Base-by-base conservation (phyloP, 2,888 invertebrate species). In the Adelognathus sp. region DNA sequence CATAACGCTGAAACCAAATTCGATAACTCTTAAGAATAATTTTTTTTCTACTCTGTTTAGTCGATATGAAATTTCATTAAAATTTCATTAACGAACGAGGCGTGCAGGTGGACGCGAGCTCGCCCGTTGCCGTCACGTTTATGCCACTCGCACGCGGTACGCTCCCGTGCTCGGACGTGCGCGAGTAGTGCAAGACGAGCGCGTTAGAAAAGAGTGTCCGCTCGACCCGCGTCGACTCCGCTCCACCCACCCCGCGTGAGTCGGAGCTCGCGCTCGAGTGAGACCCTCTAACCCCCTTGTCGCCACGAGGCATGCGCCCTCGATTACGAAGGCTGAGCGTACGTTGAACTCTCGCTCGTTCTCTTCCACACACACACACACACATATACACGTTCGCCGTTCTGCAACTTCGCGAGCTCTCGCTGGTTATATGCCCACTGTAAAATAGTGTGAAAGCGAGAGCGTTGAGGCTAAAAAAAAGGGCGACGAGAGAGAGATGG, bases 241-340 rank as follows among this genome's bases (percentile, higher is more conserved):
- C n/a, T 70, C 39, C 29, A 41, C 29, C 21, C n/a, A 46, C 46
- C 46, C 46, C 46, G n/a, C n/a, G n/a, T n/a, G n/a, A n/a, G n/a
- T n/a, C 46, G 46, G 36, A 54, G 52, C 44, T 46, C 66, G 71
- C 78, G 66, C 73, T 66, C 75, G 64, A 79, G 78, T 76, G 69
- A 80, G 67, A 80, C 79, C 80, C 82, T 80, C 80, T 72, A 76
- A 81, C 77, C 73, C 66, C 56, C 61, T 70, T 64, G 54, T 74
- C 77, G 66, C 66, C 73, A 60, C 39, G 67, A 63, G 58, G 56
- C 78, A 77, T 73, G 76, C 76, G 71, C 80, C 81, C 82, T 82
- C 81, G 83, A 75, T 82, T 84, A 83, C 84, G 85, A 81, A 84
- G 82, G 82, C 76, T 77, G 71, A 54, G 61, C 76, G 76, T 67